These are phyloP conservation scores for Eristalinus sepulchralis DNA, from an alignment of 2,888 invertebrate species.

Conservation along the genomic window DNA sequence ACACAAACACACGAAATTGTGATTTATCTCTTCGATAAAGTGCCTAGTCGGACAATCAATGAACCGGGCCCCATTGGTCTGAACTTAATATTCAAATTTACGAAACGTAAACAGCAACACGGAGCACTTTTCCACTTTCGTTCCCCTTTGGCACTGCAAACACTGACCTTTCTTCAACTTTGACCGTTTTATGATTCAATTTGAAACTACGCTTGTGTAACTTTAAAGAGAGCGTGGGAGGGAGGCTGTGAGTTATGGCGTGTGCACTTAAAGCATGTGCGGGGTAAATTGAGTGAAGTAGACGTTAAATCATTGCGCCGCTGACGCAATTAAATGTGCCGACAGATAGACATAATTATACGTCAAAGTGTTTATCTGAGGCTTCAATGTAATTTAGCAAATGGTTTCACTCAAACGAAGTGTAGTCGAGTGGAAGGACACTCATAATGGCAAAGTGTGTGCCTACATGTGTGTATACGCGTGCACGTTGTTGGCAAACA, in stretches of 20 bases:
- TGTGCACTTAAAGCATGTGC: neutral
- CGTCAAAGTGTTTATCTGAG: conserved; percentile 44
- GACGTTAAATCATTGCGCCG: conserved; percentile 34
- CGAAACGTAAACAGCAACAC: conserved; percentile 35
- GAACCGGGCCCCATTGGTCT: conserved; percentile 47
- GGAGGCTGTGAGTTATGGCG: neutral
- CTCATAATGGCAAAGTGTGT: conserved; percentile 17
- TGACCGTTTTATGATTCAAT: conserved; percentile 63
- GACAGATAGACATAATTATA: conserved; percentile 53
- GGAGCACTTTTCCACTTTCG: conserved; percentile 16
- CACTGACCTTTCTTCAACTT: conserved; percentile 32
- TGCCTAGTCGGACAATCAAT: conserved; percentile 47
- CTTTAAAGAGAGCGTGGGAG: neutral
- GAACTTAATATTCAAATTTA: conserved; percentile 67
- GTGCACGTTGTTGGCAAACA: neutral
- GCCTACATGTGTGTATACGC: neutral
- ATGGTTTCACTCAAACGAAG: conserved; percentile 46
- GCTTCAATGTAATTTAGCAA: conserved; percentile 57
- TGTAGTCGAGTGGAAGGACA: conserved; percentile 23
- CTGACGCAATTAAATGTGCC: conserved; percentile 46
- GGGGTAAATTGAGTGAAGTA: conserved; percentile 8
- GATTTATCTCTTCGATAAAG: conserved; percentile 65
- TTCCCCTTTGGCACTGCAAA: conserved; percentile 36
- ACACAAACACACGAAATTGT: conserved; percentile 17
- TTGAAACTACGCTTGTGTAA: conserved; percentile 4